phyloP scores from a whole-genome alignment of 1,140 invertebrate species.

The Armadillidium nasatum region DNA sequence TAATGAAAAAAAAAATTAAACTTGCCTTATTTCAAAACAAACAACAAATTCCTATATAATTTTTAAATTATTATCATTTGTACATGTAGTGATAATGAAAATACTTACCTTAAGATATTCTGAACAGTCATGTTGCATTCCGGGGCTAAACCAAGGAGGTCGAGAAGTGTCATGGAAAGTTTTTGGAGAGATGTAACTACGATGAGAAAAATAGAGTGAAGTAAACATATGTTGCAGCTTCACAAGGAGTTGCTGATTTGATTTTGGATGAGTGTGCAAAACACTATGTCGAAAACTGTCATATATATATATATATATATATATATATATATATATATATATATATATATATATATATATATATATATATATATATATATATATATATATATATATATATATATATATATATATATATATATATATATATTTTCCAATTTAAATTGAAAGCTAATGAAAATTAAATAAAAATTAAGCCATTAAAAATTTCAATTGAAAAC shows the following conservation, averaged over 20 bases:
- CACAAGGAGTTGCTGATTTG: slow-evolving; percentile 55
- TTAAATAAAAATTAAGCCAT: too few species aligned
- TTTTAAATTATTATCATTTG: too few species aligned
- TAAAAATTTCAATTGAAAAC: too few species aligned
- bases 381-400: too few species aligned
- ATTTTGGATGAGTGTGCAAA: slow-evolving; percentile 51
- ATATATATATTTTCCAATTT: too few species aligned
- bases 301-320: slow-evolving; percentile 10
- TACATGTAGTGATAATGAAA: too few species aligned
- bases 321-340: slow-evolving; percentile 47
- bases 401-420: too few species aligned
- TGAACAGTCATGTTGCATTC: slow-evolving; percentile 79
- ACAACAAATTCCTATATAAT: too few species aligned
- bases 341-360: slow-evolving; percentile 39
- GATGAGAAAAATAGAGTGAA: slow-evolving; percentile 52
- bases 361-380: too few species aligned
- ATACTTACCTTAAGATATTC: slow-evolving; percentile 69
- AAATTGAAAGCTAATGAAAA: too few species aligned
- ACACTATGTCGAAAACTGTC: slow-evolving; percentile 53
- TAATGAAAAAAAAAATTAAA: neutral
- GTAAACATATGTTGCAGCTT: slow-evolving; percentile 70
- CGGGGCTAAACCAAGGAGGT: slow-evolving; percentile 67
- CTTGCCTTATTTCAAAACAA: too few species aligned
- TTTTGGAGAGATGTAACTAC: slow-evolving; percentile 54
- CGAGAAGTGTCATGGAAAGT: slow-evolving; percentile 63